phyloP scores from a whole-genome alignment of 2,888 invertebrate genomes.

The Sesamia inferens region DNA sequence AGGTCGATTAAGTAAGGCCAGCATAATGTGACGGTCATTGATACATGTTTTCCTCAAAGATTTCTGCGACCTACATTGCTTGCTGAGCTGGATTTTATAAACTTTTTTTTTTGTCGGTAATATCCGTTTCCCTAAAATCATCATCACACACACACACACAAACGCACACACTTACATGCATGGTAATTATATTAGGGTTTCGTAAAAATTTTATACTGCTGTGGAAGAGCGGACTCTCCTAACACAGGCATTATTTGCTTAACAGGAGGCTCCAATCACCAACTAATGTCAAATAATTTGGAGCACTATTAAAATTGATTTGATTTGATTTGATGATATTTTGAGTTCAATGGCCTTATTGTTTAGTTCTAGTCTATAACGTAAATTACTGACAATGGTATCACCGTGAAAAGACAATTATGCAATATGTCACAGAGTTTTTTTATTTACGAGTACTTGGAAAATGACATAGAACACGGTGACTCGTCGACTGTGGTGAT shows the following conservation, averaged over 20 bases:
- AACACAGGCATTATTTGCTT: too few relatives aligned
- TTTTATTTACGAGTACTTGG: neutral
- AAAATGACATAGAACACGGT: neutral
- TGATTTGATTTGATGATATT: too few relatives aligned
- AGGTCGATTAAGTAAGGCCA: slow-evolving; percentile 15
- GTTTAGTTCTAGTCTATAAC: slow-evolving; percentile 3
- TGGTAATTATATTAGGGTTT: too few relatives aligned
- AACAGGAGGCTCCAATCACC: too few relatives aligned
- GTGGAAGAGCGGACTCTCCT: too few relatives aligned
- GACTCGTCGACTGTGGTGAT: neutral
- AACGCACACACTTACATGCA: too few relatives aligned
- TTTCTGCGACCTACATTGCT: neutral
- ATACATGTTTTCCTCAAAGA: slow-evolving; percentile 34
- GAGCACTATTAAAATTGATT: too few relatives aligned
- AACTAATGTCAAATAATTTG: too few relatives aligned
- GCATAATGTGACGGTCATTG: slow-evolving; percentile 27
- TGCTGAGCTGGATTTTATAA: slow-evolving; percentile 16
- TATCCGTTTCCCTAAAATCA: neutral
- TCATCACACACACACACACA: too few relatives aligned
- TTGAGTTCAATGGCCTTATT: slow-evolving; percentile 8
- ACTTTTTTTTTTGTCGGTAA: slow-evolving; percentile 12
- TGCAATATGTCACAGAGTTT: neutral
- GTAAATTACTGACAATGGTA: too few relatives aligned
- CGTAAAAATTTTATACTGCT: too few relatives aligned
- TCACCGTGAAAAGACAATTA: slow-evolving; percentile 1